Evolutionary conservation across 2,888 invertebrate species (phyloP).

Genomic region (Andrena marginata): DNA sequence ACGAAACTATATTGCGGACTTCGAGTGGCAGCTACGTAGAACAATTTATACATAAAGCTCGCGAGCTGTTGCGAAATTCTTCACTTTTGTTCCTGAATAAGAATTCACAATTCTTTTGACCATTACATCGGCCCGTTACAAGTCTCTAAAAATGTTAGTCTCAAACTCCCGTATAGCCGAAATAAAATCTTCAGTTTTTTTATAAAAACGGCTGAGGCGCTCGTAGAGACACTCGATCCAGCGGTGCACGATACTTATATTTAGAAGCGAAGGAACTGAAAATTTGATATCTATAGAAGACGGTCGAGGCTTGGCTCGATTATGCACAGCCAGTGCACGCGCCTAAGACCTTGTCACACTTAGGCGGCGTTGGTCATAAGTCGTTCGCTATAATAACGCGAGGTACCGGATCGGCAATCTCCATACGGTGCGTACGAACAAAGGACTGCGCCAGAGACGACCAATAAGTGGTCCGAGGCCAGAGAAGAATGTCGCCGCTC

Average conservation of each 20-base stretch:
- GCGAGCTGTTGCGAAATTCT: neutral
- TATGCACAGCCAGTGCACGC: slow-evolving; percentile 50
- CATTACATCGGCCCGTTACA: too few species aligned
- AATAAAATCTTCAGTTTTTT: neutral
- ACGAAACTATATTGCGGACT: neutral
- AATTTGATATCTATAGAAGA: slow-evolving; percentile 42
- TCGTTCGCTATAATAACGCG: slow-evolving; percentile 63
- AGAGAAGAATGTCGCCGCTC: slow-evolving; percentile 33
- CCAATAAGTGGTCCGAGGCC: slow-evolving; percentile 58
- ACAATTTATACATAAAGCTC: neutral
- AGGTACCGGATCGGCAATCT: slow-evolving; percentile 54
- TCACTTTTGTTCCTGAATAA: neutral
- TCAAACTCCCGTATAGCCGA: too few species aligned
- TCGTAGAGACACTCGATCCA: neutral
- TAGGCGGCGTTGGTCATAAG: slow-evolving; percentile 51
- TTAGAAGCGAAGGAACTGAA: slow-evolving; percentile 20
- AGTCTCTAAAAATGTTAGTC: too few species aligned
- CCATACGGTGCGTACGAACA: slow-evolving; percentile 58
- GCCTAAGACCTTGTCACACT: slow-evolving; percentile 69
- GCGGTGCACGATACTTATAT: slow-evolving; percentile 6
- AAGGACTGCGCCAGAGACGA: slow-evolving; percentile 42
- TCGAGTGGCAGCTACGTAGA: neutral
- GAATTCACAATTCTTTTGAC: too few species aligned
- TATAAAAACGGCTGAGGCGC: neutral
- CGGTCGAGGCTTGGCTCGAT: slow-evolving; percentile 54